phyloP scores from a whole-genome alignment of 2,888 invertebrate genomes.

The Calameuta pallipes region DNA sequence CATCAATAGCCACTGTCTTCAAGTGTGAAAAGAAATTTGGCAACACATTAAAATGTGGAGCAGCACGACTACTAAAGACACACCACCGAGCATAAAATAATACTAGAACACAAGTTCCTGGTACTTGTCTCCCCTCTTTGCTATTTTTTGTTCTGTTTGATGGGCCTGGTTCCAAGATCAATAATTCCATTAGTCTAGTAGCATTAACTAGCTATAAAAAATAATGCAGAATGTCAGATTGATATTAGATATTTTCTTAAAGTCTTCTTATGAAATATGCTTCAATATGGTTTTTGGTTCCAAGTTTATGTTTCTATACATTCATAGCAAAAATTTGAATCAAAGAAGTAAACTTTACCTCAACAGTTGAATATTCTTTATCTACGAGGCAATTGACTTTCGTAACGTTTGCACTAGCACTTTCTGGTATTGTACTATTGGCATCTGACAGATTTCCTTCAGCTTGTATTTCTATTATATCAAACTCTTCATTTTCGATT shows the following conservation, averaged over 20 bases:
- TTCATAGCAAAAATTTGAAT: conserved; percentile 6
- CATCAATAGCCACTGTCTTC: conserved; percentile 91
- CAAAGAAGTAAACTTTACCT: conserved; percentile 37
- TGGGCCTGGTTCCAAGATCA: conserved; percentile 74
- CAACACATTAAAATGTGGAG: conserved; percentile 90
- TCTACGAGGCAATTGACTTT: conserved; percentile 49
- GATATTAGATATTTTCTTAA: conserved; percentile 12
- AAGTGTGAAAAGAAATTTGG: conserved; percentile 88
- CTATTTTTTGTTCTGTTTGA: conserved; percentile 69
- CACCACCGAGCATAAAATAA: conserved; percentile 92
- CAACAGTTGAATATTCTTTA: conserved; percentile 55
- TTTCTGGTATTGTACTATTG: conserved; percentile 9
- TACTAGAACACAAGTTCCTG: conserved; percentile 80
- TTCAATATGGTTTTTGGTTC: background rate
- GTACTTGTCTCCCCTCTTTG: conserved; percentile 68
- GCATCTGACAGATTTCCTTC: background rate
- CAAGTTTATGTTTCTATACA: background rate
- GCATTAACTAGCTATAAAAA: conserved; percentile 75
- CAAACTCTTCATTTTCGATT: background rate
- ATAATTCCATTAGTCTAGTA: conserved; percentile 75
- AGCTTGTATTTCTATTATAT: background rate
- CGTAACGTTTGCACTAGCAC: conserved; percentile 8
- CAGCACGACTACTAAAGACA: conserved; percentile 89
- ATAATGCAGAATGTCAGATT: background rate
- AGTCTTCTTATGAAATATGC: background rate